A percentile compares a stretch with the other conserved stretches of the same genome.
Evolutionary conservation across 2,113 vertebrate species (phyloP).

Genomic region (Archilochus colubris): DNA sequence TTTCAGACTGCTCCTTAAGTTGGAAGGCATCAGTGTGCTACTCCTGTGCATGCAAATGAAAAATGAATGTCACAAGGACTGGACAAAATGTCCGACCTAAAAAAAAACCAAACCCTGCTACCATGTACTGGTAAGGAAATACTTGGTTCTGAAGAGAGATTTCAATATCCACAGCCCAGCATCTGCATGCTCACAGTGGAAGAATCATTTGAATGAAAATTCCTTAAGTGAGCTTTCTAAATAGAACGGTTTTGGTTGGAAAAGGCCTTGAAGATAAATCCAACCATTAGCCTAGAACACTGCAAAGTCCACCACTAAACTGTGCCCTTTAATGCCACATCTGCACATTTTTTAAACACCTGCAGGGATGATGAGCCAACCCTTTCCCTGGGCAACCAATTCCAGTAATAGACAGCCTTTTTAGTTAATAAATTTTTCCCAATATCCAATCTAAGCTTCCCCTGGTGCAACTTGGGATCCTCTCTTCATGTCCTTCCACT

Average conservation of each 20-base stretch:
- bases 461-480: no score
- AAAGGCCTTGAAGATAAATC: no score
- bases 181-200: rapidly evolving
- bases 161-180: neutral
- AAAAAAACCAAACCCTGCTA: neutral
- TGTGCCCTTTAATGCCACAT: no score
- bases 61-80: neutral
- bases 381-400: no score
- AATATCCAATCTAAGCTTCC: no score
- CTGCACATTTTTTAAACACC: no score
- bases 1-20: neutral
- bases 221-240: neutral
- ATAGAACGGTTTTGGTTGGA: neutral
- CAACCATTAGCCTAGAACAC: no score
- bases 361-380: no score
- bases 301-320: no score
- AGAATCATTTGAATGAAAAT: neutral
- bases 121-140: neutral
- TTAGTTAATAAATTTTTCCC: no score
- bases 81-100: neutral
- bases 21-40: neutral
- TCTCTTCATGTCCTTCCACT: no score
- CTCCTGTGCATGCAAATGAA: neutral
- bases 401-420: no score
- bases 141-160: neutral